Evolutionary conservation across 1,140 invertebrate species (phyloP), one percentile per base, ranked within the genome.

Genomic region (Pseudomyrmex dendroicus): DNA sequence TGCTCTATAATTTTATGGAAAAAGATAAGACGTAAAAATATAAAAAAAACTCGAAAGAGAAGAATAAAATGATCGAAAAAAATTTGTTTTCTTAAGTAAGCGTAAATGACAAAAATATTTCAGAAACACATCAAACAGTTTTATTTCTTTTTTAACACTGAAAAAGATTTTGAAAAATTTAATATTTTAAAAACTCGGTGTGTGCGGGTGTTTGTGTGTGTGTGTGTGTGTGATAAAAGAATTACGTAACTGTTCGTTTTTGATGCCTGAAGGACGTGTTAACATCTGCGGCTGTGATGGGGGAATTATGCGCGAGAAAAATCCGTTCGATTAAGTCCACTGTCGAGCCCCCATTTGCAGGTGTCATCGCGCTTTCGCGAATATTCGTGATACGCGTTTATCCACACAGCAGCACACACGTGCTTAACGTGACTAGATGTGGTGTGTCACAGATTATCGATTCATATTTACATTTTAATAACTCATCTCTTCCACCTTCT

Each of bases 391-490:
- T 73, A 83, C 76, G 83, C 76, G 77, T 88, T 88, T 88, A 83
- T 73, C 83, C 57, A 85, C 86, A 73, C 73, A 68, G 83, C 77
- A 77, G 77, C 77, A 77, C 83, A 66, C 64, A 85, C 72, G 77
- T 56, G 83, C 77, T 88, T 88, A 85, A 87, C 87, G 67, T 62
- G 86, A 77, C 86, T 74, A 84, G 77, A 48, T 67, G 86, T 72
- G 66, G 44, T 67, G 86, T 72, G 72, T 88, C 88, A 88, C 87
- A 88, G 86, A 85, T 89, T 90, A 88, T 89, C 90, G 87, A 90
- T 90, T 89, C 84, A 80, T 90, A 90, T 90, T 90, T 90, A 90
- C 90, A 90, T 90, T 90, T 90, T 90, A 90, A 90, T 90, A 90
- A 90, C 89, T 84, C 89, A 84, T 85, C 86, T 74, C 80, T 83